Evolutionary conservation across 2,113 vertebrate genomes (phyloP), one percentile per base, ranked within the genome.

Genomic region (Delphinus delphis): DNA sequence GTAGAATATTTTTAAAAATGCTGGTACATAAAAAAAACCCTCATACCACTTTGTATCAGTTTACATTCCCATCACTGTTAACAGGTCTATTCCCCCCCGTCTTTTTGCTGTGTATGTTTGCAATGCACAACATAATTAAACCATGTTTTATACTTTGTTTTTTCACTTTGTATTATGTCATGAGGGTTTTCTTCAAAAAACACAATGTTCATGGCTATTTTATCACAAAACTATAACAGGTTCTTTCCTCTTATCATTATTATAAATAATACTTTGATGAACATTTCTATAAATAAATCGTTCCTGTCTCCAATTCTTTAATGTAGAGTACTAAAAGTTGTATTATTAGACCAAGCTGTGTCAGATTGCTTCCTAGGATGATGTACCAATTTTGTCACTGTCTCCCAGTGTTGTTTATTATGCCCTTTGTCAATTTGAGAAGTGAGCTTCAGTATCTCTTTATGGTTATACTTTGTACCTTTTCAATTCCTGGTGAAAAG

Each of bases 221-320:
- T 92, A 58, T 70, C 60, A 73, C n/a, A n/a, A 73, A 88, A 36
- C n/a, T 23, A 33, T 38, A 65, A 41, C 26, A 50, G 20, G 1
- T 92, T 86, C 36, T 88, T 96, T 63, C 17, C 31, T 96, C 47
- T 90, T 93, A 68, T 76, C 80, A 31, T 67, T 70, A 76, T 58
- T 82, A 82, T 84, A 79, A 53, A 50, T 63, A 38, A 81, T 7
- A 47, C 31, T 74, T 93, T 25, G 15, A 73, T 79, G 38, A 79
- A 53, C 70, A 65, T 90, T 94, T 95, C 58, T 65, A 7, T 77
- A 58, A 85, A 65, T 67, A 94, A 83, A 73, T 83, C 1, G 0
- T 82, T 50, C 5, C 44, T 55, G 5, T 70, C 18, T 96, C 73
- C 86, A 20, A 26, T 55, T 95, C 63, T 36, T 63, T 67, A 63